Conservation (phyloP, 2,888 invertebrate species). For the Drosophila lacicola region DNA sequence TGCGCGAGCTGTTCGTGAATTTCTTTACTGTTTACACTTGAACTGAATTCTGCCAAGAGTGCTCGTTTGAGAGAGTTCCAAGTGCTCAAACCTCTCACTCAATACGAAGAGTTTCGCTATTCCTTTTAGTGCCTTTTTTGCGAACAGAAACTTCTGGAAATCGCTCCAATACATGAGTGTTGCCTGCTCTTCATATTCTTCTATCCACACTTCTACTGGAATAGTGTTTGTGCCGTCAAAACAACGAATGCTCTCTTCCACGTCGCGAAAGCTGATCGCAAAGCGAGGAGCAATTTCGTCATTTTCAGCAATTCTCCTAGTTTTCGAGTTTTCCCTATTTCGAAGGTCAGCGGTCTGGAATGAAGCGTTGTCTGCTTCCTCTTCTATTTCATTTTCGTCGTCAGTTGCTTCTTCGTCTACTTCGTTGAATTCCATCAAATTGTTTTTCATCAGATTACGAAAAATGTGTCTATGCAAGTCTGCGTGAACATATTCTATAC, state of each 20-base stretch:
- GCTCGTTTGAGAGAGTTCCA: too few species aligned
- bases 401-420: neutral
- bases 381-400: neutral
- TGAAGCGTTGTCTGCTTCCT: neutral
- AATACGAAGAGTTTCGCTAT: neutral
- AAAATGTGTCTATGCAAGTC: too few species aligned
- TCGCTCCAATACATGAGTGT: too few species aligned
- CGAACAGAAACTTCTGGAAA: too few species aligned
- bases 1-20: conserved; percentile 1
- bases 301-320: neutral
- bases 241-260: too few species aligned
- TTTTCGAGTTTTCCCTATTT: neutral
- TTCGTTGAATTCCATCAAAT: neutral
- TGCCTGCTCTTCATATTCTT: conserved; percentile 1
- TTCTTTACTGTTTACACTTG: neutral
- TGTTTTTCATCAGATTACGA: too few species aligned
- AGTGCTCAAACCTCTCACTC: too few species aligned
- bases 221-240: conserved; percentile 1
- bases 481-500: too few species aligned
- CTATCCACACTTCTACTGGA: conserved; percentile 4
- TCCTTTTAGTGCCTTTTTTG: too few species aligned
- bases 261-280: too few species aligned
- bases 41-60: neutral
- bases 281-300: too few species aligned
- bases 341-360: neutral